Base-by-base conservation (phyloP, 35 echinoderm and acorn worm species). In the Heliocidaris erythrogramma region DNA sequence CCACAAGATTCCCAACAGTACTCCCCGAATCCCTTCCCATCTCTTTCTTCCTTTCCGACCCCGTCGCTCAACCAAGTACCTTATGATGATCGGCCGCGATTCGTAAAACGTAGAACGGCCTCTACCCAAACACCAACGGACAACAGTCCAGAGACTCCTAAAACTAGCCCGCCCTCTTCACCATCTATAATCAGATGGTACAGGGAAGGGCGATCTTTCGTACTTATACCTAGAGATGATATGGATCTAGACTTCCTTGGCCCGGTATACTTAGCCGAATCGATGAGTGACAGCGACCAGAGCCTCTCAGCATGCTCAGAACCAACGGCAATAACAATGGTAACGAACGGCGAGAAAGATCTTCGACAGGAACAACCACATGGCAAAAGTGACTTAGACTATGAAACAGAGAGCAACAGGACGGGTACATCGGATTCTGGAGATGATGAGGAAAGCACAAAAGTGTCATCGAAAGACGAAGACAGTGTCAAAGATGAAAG, bases 121-220 rank as follows among this genome's bases (percentile, higher is more conserved):
- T 92, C 91, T 17, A 92, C 91, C 47, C 91, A 92, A 29, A 92
- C 91, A 49, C 47, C 47, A 30, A 59, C 49, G 2, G 87, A 89
- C 87, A 3, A 32, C 87, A 89, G 87, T 9, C 31, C 87, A 89
- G 47, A 32, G 30, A 48, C 31, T 48, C 31, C 31, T 47, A n/a
- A 31, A 32, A 30, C 31, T 32, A 52, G 48, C 29, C 91, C 91
- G 47, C 91, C 91, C 29, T 48, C 91, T 48, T 52, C 91, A 24
- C 91, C 91, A n/a, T 92, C 91, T 48, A 52, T 92, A 49, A 92
- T 92, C 47, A 92, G 49, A 92, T 92, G 91, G 91, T n/a, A 59
- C 2, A 92, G 17, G 47, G 91, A 92, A 32, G 91, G 91, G 27
- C 11, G 49, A 5, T 92, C 91, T 2, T 92, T 21, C 48, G 91